Evolutionary conservation across 92 coral and sea anemone genomes (phyloP), one percentile per base, ranked within the genome.

Genomic region (Porites divaricata): DNA sequence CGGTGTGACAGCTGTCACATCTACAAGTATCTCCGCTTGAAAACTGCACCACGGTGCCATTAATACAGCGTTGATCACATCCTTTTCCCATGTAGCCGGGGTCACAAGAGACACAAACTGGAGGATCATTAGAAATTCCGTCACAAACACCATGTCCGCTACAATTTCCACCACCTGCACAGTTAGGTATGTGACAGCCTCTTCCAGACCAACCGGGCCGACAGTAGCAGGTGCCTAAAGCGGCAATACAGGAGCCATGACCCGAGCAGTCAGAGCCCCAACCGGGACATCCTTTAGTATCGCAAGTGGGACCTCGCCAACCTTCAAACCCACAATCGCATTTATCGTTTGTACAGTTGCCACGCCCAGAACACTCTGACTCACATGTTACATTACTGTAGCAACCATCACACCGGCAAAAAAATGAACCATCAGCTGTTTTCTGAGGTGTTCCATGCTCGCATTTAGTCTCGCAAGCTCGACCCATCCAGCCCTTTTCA

Each of bases 241-340:
- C 93, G 25, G 94, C 81, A 66, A 97, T 87, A 53, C 99, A 97
- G 1, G 96, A 79, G 23, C 99, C 99, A 72, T 97, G 99, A 64
- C 99, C 98, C 51, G 90, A 88, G 89, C 99, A 97, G 89, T 97
- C 99, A 16, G 92, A 86, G 11, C 89, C 93, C 94, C 94, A 97
- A 54, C 99, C 99, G 2, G 99, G 98, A 84, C 99, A 97, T 1
- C 99, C 92, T 74, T 86, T 75, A 17, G 63, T 88, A 21, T 91
- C 88, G 72, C 99, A 97, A 21, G 93, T 85, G 15, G 66, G 26
- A 20, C 99, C 99, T 66, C 99, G 86, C 98, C 98, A 97, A n/a
- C 98, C 99, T 63, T 97, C 97, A 88, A 97, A 97, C 19, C 99
- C 99, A 76, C 99, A 97, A 79, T 97, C 99, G 63, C 99, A 97